Base-by-base conservation (phyloP, 2,113 vertebrate species). In the Bujurquina vittata region DNA sequence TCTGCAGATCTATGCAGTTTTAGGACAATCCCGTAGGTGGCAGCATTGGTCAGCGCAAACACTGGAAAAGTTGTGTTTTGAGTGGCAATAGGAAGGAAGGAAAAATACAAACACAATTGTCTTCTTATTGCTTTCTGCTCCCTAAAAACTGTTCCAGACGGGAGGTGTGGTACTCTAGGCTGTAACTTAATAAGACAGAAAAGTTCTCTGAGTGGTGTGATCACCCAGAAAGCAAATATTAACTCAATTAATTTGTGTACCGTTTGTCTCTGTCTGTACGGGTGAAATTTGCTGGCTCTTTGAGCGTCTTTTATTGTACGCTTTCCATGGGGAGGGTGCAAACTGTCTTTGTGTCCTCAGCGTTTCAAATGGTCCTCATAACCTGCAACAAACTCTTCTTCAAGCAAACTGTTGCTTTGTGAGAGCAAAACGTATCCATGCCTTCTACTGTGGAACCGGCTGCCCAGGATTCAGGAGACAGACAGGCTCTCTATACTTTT, bases 1-100 rank as follows among this genome's bases (percentile, higher is more conserved):
- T n/a, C 40, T 37, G 29, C 31, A 31, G 43, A 26, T 78, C 63
- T 11, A 10, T 20, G 15, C 29, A 80, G 59, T 80, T 80, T 60
- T 20, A 69, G 12, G 8, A 17, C 9, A 23, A 49, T 73, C 84
- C 84, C 72, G 56, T 55, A 35, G 84, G 79, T 81, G 84, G 84
- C 84, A 85, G 84, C 26, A 81, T 56, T 81, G 35, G 46, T 62
- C 23, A 69, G 55, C 56, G 49, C 23, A 81, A 72, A 55, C 7
- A 46, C 73, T 72, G 55, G 46, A 54, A 61, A 62, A 49, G 79
- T 77, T 73, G 7, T 18, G 26, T 52, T 72, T 31, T 72, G 52
- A 46, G 49, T 46, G 56, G 23, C 46, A 69, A 46, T 56, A 73
- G 11, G 17, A 18, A 20, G 14, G 31, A 58, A 52, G 46, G 31